Conservation (phyloP, 1,140 invertebrate genomes). For the Drosophila pachea region DNA sequence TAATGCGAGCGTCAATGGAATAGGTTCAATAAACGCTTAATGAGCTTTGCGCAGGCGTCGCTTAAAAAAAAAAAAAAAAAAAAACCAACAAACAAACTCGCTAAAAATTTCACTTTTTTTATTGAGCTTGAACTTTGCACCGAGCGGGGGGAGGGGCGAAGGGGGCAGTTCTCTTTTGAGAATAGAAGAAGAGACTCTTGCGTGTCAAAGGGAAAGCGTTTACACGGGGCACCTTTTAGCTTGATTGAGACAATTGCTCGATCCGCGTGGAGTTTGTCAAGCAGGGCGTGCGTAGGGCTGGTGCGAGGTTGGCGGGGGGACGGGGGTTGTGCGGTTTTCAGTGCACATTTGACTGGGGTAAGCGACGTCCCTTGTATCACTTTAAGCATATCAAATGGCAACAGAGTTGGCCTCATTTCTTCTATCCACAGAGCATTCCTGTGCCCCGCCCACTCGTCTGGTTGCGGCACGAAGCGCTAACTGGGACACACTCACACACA, state of each 20-base stretch:
- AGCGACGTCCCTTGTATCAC: slow-evolving; percentile 13
- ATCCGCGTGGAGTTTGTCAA: too few species aligned
- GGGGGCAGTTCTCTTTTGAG: not conserved
- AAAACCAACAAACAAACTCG: too few species aligned
- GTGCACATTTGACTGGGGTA: not conserved
- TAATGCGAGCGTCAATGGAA: not conserved
- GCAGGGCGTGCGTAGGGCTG: too few species aligned
- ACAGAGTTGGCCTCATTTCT: slow-evolving; percentile 30
- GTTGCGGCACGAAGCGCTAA: slow-evolving; percentile 17
- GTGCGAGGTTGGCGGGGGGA: too few species aligned
- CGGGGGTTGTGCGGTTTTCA: too few species aligned
- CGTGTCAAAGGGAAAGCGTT: too few species aligned
- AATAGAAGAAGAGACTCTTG: too few species aligned
- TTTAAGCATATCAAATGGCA: slow-evolving; percentile 32
- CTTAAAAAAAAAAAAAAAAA: not conserved
- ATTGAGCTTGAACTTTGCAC: slow-evolving; percentile 14
- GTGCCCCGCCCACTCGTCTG: not conserved
- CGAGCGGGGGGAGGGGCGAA: not conserved
- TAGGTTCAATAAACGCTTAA: slow-evolving; percentile 65
- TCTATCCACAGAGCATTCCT: slow-evolving; percentile 30
- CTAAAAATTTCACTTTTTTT: slow-evolving; percentile 18
- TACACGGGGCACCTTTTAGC: too few species aligned
- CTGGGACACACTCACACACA: slow-evolving; percentile 31
- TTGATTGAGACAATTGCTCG: too few species aligned
- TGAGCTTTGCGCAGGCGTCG: slow-evolving; percentile 48